Evolutionary conservation across 2,113 vertebrate species (phyloP).

Genomic region (Fregetta grallaria): DNA sequence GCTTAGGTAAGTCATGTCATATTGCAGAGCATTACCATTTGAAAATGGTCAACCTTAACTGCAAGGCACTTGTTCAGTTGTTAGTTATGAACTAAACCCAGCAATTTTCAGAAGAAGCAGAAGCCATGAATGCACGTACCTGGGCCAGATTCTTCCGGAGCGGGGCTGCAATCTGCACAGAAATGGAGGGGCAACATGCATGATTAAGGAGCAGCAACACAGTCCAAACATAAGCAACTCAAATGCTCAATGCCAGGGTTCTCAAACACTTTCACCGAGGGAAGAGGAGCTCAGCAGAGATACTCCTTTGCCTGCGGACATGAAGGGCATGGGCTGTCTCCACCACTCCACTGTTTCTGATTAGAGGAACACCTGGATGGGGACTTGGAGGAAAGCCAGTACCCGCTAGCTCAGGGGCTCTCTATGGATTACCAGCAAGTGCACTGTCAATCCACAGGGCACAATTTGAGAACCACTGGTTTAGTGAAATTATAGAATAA

Average conservation of each 20-base stretch:
- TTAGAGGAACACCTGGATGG: not conserved
- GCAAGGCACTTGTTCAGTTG: slow-evolving; percentile 6
- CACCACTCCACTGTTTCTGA: not conserved
- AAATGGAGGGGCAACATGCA: slow-evolving; percentile 91
- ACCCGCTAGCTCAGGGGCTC: not conserved
- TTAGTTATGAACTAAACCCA: not conserved
- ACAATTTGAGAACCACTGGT: slow-evolving; percentile 51
- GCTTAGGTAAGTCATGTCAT: not conserved
- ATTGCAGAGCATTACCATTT: not conserved
- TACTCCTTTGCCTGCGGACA: not conserved
- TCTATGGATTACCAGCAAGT: not conserved
- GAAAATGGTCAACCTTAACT: not conserved
- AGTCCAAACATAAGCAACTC: slow-evolving; percentile 75
- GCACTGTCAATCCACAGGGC: not conserved
- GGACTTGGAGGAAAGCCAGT: not conserved
- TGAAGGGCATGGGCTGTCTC: not conserved
- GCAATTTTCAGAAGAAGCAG: slow-evolving; percentile 37
- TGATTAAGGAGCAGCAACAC: slow-evolving; percentile 84
- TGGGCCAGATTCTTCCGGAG: slow-evolving; percentile 88
- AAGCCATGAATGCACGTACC: slow-evolving; percentile 85
- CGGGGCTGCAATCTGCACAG: slow-evolving; percentile 91
- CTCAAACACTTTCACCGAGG: slow-evolving; percentile 15
- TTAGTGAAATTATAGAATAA: slow-evolving; percentile 35
- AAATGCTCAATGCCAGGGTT: slow-evolving; percentile 50
- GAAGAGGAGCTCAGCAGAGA: slow-evolving; percentile 7